Evolutionary conservation across 2,797 vertebrate species (phyloP).

Genomic region (Xiphophorus birchmanni): DNA sequence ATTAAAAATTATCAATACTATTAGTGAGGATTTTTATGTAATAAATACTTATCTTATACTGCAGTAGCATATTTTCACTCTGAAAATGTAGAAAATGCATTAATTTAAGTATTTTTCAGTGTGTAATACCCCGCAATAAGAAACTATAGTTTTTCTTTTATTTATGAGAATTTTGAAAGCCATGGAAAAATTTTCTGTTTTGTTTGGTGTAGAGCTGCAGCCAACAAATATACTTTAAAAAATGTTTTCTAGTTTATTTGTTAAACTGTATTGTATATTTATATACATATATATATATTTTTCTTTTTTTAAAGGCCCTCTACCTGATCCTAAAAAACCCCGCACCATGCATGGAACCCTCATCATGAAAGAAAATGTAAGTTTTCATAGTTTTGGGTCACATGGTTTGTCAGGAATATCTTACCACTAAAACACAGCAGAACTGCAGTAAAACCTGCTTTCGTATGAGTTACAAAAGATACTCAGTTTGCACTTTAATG

Average conservation of each 20-base stretch:
- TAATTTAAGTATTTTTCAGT: not conserved
- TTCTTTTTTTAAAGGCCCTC: constrained; percentile 77
- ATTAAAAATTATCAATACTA: not conserved
- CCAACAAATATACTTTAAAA: not conserved
- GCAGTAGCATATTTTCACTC: not conserved
- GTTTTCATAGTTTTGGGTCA: constrained; percentile 47
- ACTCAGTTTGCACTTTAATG: not conserved
- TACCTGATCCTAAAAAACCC: constrained; percentile 90
- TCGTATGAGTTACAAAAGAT: not conserved
- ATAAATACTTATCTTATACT: not conserved
- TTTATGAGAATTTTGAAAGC: not conserved
- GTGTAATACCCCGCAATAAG: not conserved
- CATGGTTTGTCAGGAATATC: not conserved
- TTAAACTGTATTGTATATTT: not conserved
- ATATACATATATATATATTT: too few relatives aligned
- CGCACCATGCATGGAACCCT: constrained; percentile 93
- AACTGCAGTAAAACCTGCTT: not conserved
- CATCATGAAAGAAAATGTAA: constrained; percentile 97
- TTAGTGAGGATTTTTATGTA: not conserved
- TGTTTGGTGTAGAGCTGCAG: not conserved
- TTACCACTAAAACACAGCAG: not conserved
- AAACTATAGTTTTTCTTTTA: not conserved
- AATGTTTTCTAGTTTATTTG: not conserved
- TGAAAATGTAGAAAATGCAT: not conserved
- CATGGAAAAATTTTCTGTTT: not conserved